Percentiles rank a stretch among this genome's conserved stretches.
These are phyloP conservation scores for Acrobeloides nanus DNA, from an alignment of 2,888 invertebrate genomes.

Conservation along the genomic window DNA sequence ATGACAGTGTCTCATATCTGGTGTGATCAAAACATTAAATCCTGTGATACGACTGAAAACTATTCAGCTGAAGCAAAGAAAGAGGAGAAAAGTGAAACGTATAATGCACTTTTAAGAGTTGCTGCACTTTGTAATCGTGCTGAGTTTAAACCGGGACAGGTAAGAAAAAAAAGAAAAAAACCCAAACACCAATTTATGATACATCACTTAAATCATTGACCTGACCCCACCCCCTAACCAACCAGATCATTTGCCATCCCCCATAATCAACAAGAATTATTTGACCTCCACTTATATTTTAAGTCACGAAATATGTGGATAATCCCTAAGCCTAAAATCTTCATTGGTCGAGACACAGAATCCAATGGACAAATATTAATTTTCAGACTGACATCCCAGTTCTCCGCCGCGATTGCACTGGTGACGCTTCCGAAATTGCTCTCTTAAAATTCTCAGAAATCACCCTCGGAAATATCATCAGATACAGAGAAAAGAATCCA, in stretches of 20 bases:
- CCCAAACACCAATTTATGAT: too few relatives aligned
- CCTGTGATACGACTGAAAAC: slow-evolving; percentile 79
- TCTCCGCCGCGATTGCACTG: slow-evolving; percentile 64
- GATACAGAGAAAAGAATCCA: slow-evolving; percentile 58
- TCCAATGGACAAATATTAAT: too few relatives aligned
- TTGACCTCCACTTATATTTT: too few relatives aligned
- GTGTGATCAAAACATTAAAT: slow-evolving; percentile 86
- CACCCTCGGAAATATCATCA: slow-evolving; percentile 61
- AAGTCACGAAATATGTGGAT: too few relatives aligned
- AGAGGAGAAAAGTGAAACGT: slow-evolving; percentile 15
- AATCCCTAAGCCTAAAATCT: too few relatives aligned
- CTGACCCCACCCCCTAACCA: too few relatives aligned
- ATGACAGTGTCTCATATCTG: slow-evolving; percentile 21
- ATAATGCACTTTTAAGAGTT: slow-evolving; percentile 72
- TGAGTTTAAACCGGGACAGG: slow-evolving; percentile 91
- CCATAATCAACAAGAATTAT: too few relatives aligned
- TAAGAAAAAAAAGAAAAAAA: too few relatives aligned
- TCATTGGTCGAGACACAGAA: too few relatives aligned
- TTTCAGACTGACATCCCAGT: slow-evolving; percentile 43
- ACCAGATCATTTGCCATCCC: too few relatives aligned
- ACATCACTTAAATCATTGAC: too few relatives aligned
- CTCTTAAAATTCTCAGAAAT: slow-evolving; percentile 67
- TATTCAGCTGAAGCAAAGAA: too few relatives aligned
- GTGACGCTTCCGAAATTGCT: slow-evolving; percentile 65
- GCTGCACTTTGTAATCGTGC: slow-evolving; percentile 95